Percentiles rank a stretch among this genome's conserved stretches.
Conservation (phyloP, 2,888 invertebrate genomes). For the Philonicus albiceps region DNA sequence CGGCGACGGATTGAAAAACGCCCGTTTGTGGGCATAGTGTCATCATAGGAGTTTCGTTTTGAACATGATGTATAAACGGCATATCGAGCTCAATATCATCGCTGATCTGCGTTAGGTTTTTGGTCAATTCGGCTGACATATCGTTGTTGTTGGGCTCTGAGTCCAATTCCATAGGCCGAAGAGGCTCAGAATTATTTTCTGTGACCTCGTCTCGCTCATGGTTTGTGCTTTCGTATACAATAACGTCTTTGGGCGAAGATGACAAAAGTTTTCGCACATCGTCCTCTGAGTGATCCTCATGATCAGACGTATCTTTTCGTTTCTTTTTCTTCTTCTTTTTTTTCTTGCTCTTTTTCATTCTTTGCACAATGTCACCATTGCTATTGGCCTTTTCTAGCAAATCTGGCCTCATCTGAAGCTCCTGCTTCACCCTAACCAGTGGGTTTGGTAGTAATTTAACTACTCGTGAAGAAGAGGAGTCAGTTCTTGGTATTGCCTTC, state of each 20-base stretch:
- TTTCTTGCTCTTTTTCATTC: conserved; percentile 48
- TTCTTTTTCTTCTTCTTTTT: conserved; percentile 53
- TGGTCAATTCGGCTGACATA: conserved; percentile 49
- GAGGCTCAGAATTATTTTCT: conserved; percentile 18
- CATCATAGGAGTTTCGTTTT: conserved; percentile 48
- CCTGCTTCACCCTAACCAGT: conserved; percentile 61
- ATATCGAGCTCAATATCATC: conserved; percentile 48
- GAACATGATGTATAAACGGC: conserved; percentile 48
- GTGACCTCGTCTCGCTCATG: conserved; percentile 51
- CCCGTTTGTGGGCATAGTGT: conserved; percentile 58
- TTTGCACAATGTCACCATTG: not conserved
- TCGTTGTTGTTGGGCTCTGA: conserved; percentile 50
- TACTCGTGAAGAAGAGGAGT: conserved; percentile 61
- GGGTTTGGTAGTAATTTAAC: conserved; percentile 62
- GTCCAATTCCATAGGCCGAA: conserved; percentile 37
- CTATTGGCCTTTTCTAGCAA: conserved; percentile 22
- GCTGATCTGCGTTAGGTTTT: conserved; percentile 51
- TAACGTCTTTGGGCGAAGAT: conserved; percentile 48
- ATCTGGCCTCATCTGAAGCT: conserved; percentile 50
- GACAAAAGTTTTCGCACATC: conserved; percentile 43
- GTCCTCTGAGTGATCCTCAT: conserved; percentile 34
- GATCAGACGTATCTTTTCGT: conserved; percentile 40
- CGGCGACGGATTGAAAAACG: not conserved
- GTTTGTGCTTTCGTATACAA: conserved; percentile 53
- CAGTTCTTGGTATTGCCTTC: conserved; percentile 83